Evolutionary conservation across 2,797 vertebrate genomes (phyloP).

Genomic region (Megalops cyprinoides): DNA sequence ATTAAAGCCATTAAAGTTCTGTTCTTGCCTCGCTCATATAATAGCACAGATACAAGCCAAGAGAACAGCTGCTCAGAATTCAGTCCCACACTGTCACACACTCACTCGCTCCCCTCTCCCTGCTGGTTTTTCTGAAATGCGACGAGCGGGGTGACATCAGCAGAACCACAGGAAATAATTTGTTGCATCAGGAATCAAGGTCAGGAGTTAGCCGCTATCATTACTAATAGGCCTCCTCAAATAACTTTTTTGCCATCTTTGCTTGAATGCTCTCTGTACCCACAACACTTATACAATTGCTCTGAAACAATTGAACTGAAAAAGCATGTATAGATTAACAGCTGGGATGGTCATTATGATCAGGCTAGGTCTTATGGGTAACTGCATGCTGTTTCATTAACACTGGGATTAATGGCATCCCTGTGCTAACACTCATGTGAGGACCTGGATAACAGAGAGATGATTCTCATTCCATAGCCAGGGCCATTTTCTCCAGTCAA

Average conservation of each 20-base stretch:
- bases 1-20: neutral
- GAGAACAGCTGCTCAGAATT: neutral
- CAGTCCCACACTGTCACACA: neutral
- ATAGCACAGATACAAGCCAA: neutral
- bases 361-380: neutral
- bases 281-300: neutral
- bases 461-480: neutral
- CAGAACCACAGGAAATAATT: neutral
- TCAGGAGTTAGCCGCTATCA: neutral
- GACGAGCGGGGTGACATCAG: neutral
- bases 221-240: neutral
- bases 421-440: neutral
- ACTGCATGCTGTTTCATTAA: slow-evolving; percentile 27
- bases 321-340: neutral
- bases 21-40: neutral
- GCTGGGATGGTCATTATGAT: neutral
- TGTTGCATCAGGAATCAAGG: slow-evolving; percentile 6
- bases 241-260: neutral
- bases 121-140: neutral
- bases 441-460: neutral
- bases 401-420: slow-evolving; percentile 34
- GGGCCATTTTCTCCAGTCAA: neutral
- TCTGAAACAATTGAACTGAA: neutral
- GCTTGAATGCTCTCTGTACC: neutral
- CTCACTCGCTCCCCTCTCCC: neutral